Percentiles rank a stretch among this genome's conserved stretches.
phyloP scores from a whole-genome alignment of 2,888 invertebrate genomes.

The Phyllotreta cruciferae region DNA sequence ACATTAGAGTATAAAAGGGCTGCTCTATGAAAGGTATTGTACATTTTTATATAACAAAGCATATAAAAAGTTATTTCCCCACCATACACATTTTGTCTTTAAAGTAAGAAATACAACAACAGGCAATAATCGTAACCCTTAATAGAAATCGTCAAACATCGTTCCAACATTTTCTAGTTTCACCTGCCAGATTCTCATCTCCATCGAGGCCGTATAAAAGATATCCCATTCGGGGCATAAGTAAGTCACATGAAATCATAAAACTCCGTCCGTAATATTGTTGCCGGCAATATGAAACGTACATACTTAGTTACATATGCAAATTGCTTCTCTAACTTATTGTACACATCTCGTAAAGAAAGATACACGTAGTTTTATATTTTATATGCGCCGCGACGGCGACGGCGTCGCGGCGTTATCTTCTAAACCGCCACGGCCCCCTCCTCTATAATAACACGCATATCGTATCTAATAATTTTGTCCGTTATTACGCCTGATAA shows the following conservation, averaged over 20 bases:
- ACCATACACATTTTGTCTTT: too few species aligned
- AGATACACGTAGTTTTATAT: slow-evolving; percentile 45
- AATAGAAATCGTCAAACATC: background rate
- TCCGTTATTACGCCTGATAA: slow-evolving; percentile 18
- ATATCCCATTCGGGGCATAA: slow-evolving; percentile 37
- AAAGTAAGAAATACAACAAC: too few species aligned
- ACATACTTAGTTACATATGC: slow-evolving; percentile 58
- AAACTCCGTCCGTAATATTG: slow-evolving; percentile 37
- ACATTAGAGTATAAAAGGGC: too few species aligned
- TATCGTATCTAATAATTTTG: slow-evolving; percentile 29
- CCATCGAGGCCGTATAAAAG: slow-evolving; percentile 36
- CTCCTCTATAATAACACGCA: slow-evolving; percentile 23
- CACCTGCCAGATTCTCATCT: slow-evolving; percentile 28
- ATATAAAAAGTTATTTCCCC: too few species aligned
- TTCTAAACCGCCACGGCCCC: slow-evolving; percentile 2
- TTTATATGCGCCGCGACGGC: slow-evolving; percentile 4
- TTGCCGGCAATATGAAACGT: slow-evolving; percentile 31
- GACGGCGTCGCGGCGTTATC: background rate
- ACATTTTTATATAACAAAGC: too few species aligned
- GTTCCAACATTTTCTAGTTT: slow-evolving; percentile 24
- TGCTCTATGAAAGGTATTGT: too few species aligned
- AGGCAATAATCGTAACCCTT: slow-evolving; percentile 19
- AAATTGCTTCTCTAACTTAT: slow-evolving; percentile 61
- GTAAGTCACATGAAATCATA: slow-evolving; percentile 43
- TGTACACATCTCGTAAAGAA: slow-evolving; percentile 53